These are phyloP conservation scores for Campylomormyrus numenius DNA, from an alignment of 2,113 vertebrate species.

Conservation along the genomic window DNA sequence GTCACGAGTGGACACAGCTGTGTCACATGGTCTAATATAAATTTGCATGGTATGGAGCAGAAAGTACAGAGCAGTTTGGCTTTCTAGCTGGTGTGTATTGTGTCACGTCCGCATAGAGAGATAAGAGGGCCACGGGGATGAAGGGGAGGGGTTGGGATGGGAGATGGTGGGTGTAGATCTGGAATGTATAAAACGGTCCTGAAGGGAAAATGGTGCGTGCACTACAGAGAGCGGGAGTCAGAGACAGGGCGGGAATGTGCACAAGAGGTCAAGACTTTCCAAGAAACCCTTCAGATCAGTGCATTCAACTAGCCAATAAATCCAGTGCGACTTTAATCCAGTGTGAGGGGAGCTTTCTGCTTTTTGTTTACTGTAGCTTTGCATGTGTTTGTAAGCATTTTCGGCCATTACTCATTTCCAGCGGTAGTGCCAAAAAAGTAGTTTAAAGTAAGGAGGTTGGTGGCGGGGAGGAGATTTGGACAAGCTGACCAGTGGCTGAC, in stretches of 20 bases:
- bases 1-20: neutral
- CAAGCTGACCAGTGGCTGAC: neutral
- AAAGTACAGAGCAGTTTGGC: too few species aligned
- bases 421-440: neutral
- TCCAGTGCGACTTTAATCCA: neutral
- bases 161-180: neutral
- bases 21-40: neutral
- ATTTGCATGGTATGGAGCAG: neutral
- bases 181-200: neutral
- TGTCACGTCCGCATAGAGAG: slow-evolving; percentile 31
- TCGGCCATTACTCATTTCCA: neutral
- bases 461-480: neutral
- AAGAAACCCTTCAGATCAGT: neutral
- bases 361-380: neutral
- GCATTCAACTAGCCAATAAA: neutral
- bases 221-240: neutral
- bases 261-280: neutral
- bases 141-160: neutral
- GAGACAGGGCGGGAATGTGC: neutral
- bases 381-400: neutral
- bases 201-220: neutral
- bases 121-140: slow-evolving; percentile 16
- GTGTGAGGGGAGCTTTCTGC: neutral
- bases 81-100: neutral
- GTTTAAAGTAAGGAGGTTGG: neutral